Base-by-base conservation (phyloP, 1,140 invertebrate species). In the Bombus terrestris region DNA sequence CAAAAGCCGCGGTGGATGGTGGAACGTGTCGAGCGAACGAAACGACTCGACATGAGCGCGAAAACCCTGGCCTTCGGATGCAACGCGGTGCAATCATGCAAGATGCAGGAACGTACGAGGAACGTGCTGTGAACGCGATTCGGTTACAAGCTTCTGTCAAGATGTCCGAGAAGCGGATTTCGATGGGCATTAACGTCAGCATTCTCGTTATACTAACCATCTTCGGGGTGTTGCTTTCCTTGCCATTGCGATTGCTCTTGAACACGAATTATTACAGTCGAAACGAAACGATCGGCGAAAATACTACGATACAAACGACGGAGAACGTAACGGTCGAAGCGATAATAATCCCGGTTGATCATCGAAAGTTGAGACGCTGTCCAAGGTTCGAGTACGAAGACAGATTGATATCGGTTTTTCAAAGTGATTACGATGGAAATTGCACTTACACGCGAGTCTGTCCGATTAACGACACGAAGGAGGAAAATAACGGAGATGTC, bases 401-500 rank as follows among this genome's bases (percentile, higher is more conserved):
- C 32, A 80, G 88, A 41, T 39, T 94, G n/a, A 87, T 68, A 57
- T 90, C 88, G 15, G 81, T 88, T 28, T 91, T 92, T 35, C 37
- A 85, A 32, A 90, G 88, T 64, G 81, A 92, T 86, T 94, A 93
- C 82, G 94, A 95, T 64, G n/a, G 86, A n/a, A 94, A 94, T 83
- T 94, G 94, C 43, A 92, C 92, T 0, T 90, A 86, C 47, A 22
- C n/a, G n/a, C 2, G 10, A 32, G 12, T 18, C 18, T 5, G 18
- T 9, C 2, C 12, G 13, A 35, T 15, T n/a, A 47, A 85, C 6
- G 32, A 43, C 32, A 9, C 76, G 25, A 32, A 39, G 72, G n/a
- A 68, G 3, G 68, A 71, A 5, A 64, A 35, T 66, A 66, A n/a
- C 18, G 35, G 32, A 35, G 18, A 35, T 28, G 35, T 74, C 6